Percentiles rank a stretch among this genome's conserved stretches.
Evolutionary conservation across 1,140 invertebrate genomes (phyloP).

Genomic region (Bombus superbus): DNA sequence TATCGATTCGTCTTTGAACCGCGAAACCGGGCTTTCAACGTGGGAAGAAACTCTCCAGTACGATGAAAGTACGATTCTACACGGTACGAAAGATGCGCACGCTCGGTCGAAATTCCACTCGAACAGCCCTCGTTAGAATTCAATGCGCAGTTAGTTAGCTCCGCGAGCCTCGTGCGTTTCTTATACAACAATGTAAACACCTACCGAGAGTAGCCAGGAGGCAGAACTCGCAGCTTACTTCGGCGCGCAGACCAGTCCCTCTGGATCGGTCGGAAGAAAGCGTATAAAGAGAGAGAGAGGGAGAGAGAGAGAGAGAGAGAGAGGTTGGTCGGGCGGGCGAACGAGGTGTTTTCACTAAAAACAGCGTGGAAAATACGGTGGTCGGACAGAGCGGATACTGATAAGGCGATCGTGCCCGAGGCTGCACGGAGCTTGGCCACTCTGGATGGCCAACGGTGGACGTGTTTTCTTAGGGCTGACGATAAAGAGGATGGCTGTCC

Average conservation of each 20-base stretch:
- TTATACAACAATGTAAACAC: neutral
- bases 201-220: neutral
- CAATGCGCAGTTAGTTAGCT: neutral
- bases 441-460: constrained; percentile 18
- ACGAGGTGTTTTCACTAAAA: constrained; percentile 32
- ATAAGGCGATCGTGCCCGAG: constrained; percentile 50
- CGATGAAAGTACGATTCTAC: no score
- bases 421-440: constrained; percentile 11
- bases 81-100: no score
- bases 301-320: neutral
- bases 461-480: constrained; percentile 68
- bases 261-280: neutral
- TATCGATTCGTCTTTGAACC: neutral
- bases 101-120: neutral
- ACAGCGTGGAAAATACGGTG: constrained; percentile 10
- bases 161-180: neutral
- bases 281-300: no score
- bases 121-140: neutral
- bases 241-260: neutral
- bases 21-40: no score
- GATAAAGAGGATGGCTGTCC: constrained; percentile 65
- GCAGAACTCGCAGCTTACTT: neutral
- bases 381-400: neutral
- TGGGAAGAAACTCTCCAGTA: no score
- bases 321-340: neutral